Percentiles rank a stretch among this genome's conserved stretches.
Evolutionary conservation across 2,113 vertebrate genomes (phyloP).

Genomic region (Alces alces): DNA sequence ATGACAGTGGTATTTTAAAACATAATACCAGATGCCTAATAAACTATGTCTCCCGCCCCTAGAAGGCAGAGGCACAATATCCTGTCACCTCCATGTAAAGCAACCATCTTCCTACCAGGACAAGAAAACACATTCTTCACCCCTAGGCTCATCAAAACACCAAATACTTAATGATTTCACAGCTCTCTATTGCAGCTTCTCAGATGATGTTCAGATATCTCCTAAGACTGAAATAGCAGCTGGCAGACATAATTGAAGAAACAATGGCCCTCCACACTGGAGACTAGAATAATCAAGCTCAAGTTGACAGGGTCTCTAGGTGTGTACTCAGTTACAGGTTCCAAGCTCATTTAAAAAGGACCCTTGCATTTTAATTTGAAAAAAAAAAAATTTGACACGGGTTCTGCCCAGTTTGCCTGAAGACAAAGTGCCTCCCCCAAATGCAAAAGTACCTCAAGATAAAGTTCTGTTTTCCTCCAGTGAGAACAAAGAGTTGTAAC

Average conservation of each 20-base stretch:
- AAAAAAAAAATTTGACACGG: background rate
- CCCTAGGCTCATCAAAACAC: background rate
- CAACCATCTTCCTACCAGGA: background rate
- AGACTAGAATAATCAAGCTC: background rate
- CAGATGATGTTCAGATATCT: background rate
- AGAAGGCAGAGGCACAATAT: background rate
- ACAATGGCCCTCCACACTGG: background rate
- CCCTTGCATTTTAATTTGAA: background rate
- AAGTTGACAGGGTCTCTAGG: background rate
- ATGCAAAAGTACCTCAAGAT: background rate
- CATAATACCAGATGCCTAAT: background rate
- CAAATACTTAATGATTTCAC: background rate
- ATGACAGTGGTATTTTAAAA: constrained; percentile 3
- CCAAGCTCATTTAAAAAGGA: background rate
- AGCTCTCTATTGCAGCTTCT: background rate
- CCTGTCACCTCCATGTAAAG: background rate
- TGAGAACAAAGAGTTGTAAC: background rate
- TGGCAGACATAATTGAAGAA: background rate
- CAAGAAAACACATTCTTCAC: background rate
- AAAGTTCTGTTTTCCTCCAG: background rate
- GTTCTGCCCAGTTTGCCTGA: background rate
- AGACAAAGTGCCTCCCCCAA: background rate
- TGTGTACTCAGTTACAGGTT: background rate
- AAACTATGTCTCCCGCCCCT: background rate
- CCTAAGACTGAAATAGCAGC: background rate